These are phyloP conservation scores for Amphibalanus amphitrite DNA, from an alignment of 1,140 invertebrate species.

Conservation along the genomic window DNA sequence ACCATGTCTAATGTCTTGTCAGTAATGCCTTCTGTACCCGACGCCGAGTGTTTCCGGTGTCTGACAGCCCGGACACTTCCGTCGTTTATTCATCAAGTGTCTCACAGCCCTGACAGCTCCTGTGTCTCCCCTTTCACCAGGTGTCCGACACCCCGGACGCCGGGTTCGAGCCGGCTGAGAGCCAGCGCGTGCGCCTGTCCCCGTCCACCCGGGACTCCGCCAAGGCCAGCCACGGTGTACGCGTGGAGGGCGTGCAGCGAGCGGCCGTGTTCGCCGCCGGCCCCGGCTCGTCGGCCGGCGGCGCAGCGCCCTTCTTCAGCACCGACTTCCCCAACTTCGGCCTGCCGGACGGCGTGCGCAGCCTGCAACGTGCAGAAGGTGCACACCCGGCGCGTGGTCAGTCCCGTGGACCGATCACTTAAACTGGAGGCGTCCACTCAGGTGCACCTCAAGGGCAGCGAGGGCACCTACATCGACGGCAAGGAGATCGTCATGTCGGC, in stretches of 20 bases:
- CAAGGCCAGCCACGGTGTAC: neutral
- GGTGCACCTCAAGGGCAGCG: constrained; percentile 26
- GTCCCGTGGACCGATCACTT: constrained; percentile 47
- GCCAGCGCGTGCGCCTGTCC: too few species aligned
- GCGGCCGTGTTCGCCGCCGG: neutral
- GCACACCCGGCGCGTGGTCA: constrained; percentile 49
- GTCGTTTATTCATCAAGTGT: too few species aligned
- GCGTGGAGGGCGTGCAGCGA: neutral
- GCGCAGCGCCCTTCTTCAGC: constrained; percentile 39
- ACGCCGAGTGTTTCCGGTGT: too few species aligned
- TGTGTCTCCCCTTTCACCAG: neutral
- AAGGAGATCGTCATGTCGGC: constrained; percentile 45
- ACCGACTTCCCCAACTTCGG: constrained; percentile 52
- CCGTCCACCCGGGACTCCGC: neutral
- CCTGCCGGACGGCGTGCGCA: constrained; percentile 44
- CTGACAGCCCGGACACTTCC: too few species aligned
- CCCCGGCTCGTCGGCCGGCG: neutral
- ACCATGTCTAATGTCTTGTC: too few species aligned
- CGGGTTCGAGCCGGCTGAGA: too few species aligned
- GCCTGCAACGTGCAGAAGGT: constrained; percentile 46
- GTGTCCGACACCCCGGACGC: neutral
- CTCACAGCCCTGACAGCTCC: too few species aligned
- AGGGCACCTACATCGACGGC: constrained; percentile 37
- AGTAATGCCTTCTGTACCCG: too few species aligned
- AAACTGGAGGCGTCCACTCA: constrained; percentile 37